Percentiles rank a stretch among this genome's conserved stretches.
Conservation (phyloP, 2,797 vertebrate species). For the Emydoidea blandingii region DNA sequence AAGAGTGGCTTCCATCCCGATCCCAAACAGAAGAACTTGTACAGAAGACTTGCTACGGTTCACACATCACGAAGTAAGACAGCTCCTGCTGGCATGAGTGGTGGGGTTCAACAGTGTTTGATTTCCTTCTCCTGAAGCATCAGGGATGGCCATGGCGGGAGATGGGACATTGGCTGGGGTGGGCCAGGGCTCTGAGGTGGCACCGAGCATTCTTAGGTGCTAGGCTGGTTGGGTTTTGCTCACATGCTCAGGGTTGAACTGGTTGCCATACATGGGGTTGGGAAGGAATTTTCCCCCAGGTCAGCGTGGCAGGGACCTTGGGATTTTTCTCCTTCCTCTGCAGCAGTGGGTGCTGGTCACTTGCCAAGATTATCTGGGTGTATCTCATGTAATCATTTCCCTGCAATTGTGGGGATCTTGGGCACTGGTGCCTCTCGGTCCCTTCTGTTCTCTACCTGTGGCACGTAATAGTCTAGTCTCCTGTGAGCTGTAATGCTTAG, state of each 20-base stretch:
- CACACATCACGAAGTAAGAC: slow-evolving; percentile 90
- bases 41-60: slow-evolving; percentile 92
- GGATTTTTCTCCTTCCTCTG: not conserved
- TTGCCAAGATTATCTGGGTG: not conserved
- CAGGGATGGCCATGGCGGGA: not conserved
- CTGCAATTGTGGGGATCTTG: not conserved
- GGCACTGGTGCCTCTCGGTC: not conserved
- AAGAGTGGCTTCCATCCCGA: slow-evolving; percentile 98
- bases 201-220: no score
- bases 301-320: not conserved
- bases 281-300: not conserved
- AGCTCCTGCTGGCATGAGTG: rapidly evolving
- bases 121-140: not conserved
- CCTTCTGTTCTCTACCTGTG: not conserved
- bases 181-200: not conserved
- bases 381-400: not conserved
- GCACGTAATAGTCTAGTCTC: not conserved
- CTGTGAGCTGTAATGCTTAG: not conserved
- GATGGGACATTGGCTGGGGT: not conserved
- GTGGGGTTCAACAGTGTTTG: not conserved
- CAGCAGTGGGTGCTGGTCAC: not conserved
- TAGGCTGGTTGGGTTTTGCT: not conserved
- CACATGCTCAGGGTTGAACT: not conserved
- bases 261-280: not conserved
- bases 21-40: slow-evolving; percentile 92